Evolutionary conservation across 2,888 invertebrate genomes (phyloP).

Genomic region (Chrysodeixis includens): DNA sequence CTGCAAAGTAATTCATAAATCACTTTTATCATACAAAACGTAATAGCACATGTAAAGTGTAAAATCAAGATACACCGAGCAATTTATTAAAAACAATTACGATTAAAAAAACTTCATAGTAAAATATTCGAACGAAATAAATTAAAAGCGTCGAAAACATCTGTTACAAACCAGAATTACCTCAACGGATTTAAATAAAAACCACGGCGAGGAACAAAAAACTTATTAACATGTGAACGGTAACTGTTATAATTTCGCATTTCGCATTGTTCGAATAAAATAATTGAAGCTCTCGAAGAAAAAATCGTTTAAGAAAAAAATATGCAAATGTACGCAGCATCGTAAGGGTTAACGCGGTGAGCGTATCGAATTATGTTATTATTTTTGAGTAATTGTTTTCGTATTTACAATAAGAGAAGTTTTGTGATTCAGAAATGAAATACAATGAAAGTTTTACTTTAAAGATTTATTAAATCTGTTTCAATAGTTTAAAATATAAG

Average conservation of each 20-base stretch:
- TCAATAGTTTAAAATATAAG: too few relatives aligned
- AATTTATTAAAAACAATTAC: background rate
- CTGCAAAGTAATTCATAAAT: background rate
- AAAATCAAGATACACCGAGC: background rate
- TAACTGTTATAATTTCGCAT: constrained; percentile 79
- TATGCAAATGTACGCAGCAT: constrained; percentile 62
- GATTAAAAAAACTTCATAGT: background rate
- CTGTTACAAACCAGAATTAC: constrained; percentile 60
- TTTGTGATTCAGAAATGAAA: too few relatives aligned
- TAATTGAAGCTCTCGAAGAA: constrained; percentile 73
- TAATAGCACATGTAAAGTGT: background rate
- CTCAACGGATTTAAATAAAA: constrained; percentile 65
- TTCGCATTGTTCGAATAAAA: constrained; percentile 72
- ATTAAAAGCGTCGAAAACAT: constrained; percentile 63
- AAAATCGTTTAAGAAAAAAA: constrained; percentile 76
- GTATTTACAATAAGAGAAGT: constrained; percentile 43
- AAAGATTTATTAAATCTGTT: too few relatives aligned
- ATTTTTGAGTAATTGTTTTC: constrained; percentile 60
- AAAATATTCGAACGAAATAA: constrained; percentile 40
- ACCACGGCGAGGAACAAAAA: constrained; percentile 71
- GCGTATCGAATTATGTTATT: constrained; percentile 63
- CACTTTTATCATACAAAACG: background rate
- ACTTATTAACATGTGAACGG: constrained; percentile 82
- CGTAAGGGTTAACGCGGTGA: constrained; percentile 64
- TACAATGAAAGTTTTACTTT: background rate